A percentile compares a stretch with the other conserved stretches of the same genome.
These are phyloP conservation scores for Potorous gilbertii DNA, from an alignment of 2,797 vertebrate genomes.

Conservation along the genomic window DNA sequence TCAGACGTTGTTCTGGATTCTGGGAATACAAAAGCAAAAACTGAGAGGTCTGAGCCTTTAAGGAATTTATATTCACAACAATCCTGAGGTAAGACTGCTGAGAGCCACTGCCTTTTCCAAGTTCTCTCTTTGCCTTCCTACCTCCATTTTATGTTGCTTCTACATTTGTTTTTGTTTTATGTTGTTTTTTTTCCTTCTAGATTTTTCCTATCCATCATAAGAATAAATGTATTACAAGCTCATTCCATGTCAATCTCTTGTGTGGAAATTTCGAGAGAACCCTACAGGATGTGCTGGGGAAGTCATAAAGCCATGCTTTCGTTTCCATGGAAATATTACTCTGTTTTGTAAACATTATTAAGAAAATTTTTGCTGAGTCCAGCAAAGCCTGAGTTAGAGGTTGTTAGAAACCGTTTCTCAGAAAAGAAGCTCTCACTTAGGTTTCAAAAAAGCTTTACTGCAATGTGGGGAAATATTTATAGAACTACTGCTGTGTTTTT, in stretches of 20 bases:
- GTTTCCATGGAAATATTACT: constrained; percentile 79
- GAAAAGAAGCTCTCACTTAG: background rate
- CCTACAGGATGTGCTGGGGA: constrained; percentile 41
- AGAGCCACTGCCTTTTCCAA: background rate
- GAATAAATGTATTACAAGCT: constrained; percentile 52
- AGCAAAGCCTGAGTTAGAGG: constrained; percentile 72
- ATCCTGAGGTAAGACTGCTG: background rate
- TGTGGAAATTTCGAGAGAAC: constrained; percentile 58
- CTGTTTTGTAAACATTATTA: constrained; percentile 80
- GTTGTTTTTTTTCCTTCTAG: constrained; percentile 42
- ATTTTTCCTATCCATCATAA: constrained; percentile 45
- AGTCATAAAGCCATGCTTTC: constrained; percentile 6
- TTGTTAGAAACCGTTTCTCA: constrained; percentile 54
- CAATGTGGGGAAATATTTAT: constrained; percentile 41
- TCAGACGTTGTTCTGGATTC: background rate
- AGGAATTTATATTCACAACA: background rate
- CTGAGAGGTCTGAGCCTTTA: background rate
- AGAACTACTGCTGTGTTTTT: background rate
- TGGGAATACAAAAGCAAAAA: background rate
- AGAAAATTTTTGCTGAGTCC: constrained; percentile 69
- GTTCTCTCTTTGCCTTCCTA: background rate
- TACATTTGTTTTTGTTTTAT: constrained; percentile 13
- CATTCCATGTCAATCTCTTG: constrained; percentile 44
- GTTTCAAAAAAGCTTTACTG: constrained; percentile 54
- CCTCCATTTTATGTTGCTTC: constrained; percentile 41